A percentile compares a stretch with the other conserved stretches of the same genome.
phyloP scores from a whole-genome alignment of 2,797 vertebrate species.

The Acridotheres tristis region DNA sequence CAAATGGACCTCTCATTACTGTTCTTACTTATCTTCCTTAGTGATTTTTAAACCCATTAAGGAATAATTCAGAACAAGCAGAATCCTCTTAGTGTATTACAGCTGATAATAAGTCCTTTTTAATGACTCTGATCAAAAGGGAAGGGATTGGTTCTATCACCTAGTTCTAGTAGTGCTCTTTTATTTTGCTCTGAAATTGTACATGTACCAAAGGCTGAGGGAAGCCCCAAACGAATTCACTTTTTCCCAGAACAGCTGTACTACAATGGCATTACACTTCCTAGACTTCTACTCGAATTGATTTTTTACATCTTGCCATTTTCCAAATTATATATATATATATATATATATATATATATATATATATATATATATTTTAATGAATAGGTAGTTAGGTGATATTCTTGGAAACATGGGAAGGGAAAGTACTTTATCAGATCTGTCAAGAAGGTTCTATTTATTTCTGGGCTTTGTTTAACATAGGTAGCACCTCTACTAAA shows the following conservation, averaged over 20 bases:
- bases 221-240: background rate
- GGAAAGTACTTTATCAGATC: background rate
- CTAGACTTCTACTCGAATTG: background rate
- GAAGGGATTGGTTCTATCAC: background rate
- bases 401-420: background rate
- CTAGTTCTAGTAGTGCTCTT: background rate
- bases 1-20: background rate
- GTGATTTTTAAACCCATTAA: slow-evolving; percentile 32
- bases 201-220: background rate
- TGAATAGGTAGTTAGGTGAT: background rate
- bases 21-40: background rate
- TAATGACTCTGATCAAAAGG: background rate
- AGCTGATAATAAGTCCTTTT: background rate
- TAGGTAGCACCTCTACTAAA: background rate
- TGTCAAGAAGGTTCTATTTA: background rate
- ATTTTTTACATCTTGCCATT: background rate
- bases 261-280: background rate
- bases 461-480: background rate
- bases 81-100: slow-evolving; percentile 6
- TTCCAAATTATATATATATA: too few species aligned
- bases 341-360: too few species aligned
- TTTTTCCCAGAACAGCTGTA: background rate
- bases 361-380: too few species aligned
- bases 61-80: background rate
- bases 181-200: background rate